Evolutionary conservation across 1,140 invertebrate genomes (phyloP), one percentile per base, ranked within the genome.

Genomic region (Agrypnia vestita): DNA sequence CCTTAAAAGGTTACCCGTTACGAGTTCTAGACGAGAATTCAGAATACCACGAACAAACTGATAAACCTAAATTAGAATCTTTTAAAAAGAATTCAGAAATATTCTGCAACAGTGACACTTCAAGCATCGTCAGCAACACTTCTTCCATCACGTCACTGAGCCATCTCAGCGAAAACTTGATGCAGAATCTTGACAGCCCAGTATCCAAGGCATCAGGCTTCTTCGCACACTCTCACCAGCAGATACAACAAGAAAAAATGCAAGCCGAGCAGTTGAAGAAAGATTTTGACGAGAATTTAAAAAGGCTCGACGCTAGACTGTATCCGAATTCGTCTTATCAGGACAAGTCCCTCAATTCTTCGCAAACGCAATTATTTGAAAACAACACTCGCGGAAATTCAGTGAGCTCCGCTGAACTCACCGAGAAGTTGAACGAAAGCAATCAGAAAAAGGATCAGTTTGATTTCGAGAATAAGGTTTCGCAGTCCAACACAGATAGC

Each of bases 201-300:
- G 35, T 88, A 91, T 85, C 86, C 78, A 92, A 87, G 85, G 88
- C 86, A 35, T 93, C 92, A 0, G 90, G 91, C 0, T 93, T 92
- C 79, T 93, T 94, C 67, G 91, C 92, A 0, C 92, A 89, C 79
- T 92, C 92, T 6, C 92, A 93, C 84, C 92, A 92, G 84, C 91
- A 93, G 76, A 93, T 93, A 49, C 86, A 90, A 8, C 91, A 92
- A 77, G 91, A 92, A 76, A 86, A 89, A 25, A 44, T 87, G 0
- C 88, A 88, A 75, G 88, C 89, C 25, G 85, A 88, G 76, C 87
- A 89, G 78, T 73, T 89, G 49, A 90, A 90, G 69, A 86, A 87
- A 12, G 85, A 89, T 78, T 90, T 90, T 61, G 88, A 89, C 74
- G 88, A 90, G 19, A 90, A 89, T 81, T 75, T 90, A 0, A 86